phyloP scores from a whole-genome alignment of 1,140 invertebrate species.

The Drosophila equinoxialis region DNA sequence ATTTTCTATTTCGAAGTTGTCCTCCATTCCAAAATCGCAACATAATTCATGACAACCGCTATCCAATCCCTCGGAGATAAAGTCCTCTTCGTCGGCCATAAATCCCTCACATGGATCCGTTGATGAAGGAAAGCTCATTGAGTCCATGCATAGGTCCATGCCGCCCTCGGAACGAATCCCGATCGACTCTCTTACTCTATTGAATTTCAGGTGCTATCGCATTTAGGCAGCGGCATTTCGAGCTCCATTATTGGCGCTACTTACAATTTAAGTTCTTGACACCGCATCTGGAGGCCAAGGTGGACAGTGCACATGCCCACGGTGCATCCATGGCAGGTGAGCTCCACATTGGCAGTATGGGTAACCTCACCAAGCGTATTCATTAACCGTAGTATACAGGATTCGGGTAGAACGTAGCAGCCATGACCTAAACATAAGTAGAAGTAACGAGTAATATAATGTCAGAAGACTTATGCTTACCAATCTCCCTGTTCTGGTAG shows the following conservation, averaged over 20 bases:
- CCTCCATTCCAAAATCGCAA: background rate
- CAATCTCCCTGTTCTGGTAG: conserved; percentile 60
- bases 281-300: conserved; percentile 53
- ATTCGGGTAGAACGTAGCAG: conserved; percentile 45
- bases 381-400: conserved; percentile 37
- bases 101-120: conserved; percentile 52
- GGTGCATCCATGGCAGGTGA: conserved; percentile 63
- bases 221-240: conserved; percentile 33
- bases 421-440: conserved; percentile 41
- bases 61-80: background rate
- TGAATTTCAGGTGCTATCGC: conserved; percentile 61
- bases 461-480: conserved; percentile 9
- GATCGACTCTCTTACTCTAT: conserved; percentile 56
- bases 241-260: conserved; percentile 54
- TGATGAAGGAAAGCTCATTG: conserved; percentile 25
- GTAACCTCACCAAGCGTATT: conserved; percentile 30
- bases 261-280: conserved; percentile 56
- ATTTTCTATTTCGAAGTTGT: background rate
- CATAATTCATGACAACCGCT: background rate
- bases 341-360: conserved; percentile 56
- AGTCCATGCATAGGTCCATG: conserved; percentile 24
- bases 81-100: conserved; percentile 18
- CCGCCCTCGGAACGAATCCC: conserved; percentile 6
- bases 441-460: background rate
- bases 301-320: conserved; percentile 53